Base-by-base conservation (phyloP, 2,113 vertebrate species). In the Trachemys scripta region DNA sequence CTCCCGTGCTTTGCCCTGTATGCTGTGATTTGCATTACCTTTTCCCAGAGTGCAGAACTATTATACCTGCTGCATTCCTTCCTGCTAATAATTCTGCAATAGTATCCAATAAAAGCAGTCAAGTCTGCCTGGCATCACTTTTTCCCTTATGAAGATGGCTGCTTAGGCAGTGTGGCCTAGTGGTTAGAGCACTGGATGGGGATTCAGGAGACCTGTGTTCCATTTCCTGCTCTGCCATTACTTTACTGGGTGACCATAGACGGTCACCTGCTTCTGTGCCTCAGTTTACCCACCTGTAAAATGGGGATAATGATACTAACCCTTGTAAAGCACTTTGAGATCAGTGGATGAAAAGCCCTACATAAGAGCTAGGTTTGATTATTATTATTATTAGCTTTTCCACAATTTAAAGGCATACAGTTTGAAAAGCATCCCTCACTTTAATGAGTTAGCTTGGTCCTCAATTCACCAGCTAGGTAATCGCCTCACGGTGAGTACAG, bases 11-110 rank as follows among this genome's bases (percentile, higher is more conserved):
- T 38, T 54, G 50, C 51, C 22, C 50, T 38, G 8, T 38, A 22
- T 4, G 12, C 35, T 25, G 13, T 7, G 53, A n/a, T 82, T 53
- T 82, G n/a, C 51, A 27, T 54, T 82, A n/a, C 12, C 51, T 12
- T 24, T 11, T 25, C 22, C 11, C 22, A 42, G 6, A 82, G 51
- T 14, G 5, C 35, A 25, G 11, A 51, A 25, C 7, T 79, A 6
- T 24, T 13, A 25, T 53, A 51, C 50, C 79, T 90, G 56, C 81
- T 65, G 45, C 6, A 51, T 92, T 90, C 29, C 53, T 78, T 47
- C 38, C 90, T 95, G 95, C 93, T 88, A 86, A 93, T 57, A 97
- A 81, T 47, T 69, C 20, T 31, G 82, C 38, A 96, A 49, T 78
- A 89, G 87, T 88, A 89, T 16, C 25, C 88, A 83, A 81, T 47